These are phyloP conservation scores for Ophioninae sp. DNA, from an alignment of 2,888 invertebrate genomes.

Conservation along the genomic window DNA sequence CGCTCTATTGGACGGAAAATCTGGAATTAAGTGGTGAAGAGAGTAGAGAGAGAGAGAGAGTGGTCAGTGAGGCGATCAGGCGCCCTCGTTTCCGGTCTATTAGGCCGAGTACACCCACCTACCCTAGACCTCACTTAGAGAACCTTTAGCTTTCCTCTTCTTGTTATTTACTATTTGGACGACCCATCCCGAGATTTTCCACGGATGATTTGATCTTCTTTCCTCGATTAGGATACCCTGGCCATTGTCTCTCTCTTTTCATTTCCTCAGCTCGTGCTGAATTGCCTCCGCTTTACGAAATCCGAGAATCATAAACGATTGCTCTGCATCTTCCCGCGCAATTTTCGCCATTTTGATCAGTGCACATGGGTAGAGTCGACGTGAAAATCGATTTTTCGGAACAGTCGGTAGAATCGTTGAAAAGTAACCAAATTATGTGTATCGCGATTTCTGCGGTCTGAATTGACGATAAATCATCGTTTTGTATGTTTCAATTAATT, in stretches of 20 bases:
- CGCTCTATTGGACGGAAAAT: constrained; percentile 55
- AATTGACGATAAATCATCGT: too few relatives aligned
- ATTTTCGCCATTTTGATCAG: too few relatives aligned
- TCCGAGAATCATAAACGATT: too few relatives aligned
- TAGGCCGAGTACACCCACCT: constrained; percentile 75
- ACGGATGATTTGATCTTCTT: constrained; percentile 78
- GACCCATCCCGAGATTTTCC: constrained; percentile 78
- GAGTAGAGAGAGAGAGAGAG: constrained; percentile 37
- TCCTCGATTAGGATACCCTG: constrained; percentile 76
- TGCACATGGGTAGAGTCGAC: too few relatives aligned
- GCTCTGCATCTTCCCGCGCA: too few relatives aligned
- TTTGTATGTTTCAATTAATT: too few relatives aligned
- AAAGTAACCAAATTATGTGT: too few relatives aligned
- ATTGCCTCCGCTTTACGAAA: too few relatives aligned
- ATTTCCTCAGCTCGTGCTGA: too few relatives aligned
- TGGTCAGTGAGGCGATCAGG: constrained; percentile 73
- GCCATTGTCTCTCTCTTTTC: constrained; percentile 44
- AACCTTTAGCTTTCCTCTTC: constrained; percentile 63
- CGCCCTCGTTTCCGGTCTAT: constrained; percentile 79
- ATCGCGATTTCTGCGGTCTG: too few relatives aligned
- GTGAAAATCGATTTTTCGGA: too few relatives aligned
- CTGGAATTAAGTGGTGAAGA: constrained; percentile 62
- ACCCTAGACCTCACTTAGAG: constrained; percentile 67
- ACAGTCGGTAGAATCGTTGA: too few relatives aligned
- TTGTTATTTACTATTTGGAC: constrained; percentile 80